Evolutionary conservation across 2,888 invertebrate species (phyloP), one percentile per base, ranked within the genome.

Genomic region (Melitaea athalia): DNA sequence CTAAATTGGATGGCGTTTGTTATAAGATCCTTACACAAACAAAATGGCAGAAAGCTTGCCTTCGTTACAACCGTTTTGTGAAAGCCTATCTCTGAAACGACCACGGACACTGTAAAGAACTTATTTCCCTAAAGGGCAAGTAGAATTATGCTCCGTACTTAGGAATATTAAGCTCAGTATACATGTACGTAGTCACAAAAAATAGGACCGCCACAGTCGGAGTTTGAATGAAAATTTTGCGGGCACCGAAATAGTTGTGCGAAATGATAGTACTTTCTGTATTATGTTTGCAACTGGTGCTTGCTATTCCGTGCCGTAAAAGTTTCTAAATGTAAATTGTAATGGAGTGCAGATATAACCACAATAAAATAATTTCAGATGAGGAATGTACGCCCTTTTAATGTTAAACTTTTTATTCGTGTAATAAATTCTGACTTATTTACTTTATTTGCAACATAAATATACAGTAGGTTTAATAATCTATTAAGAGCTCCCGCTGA

Each of bases 61-160:
- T 75, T 75, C 64, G 73, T 74, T 70, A 72, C 72, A 67, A 74
- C 68, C 70, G 63, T 70, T 72, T 63, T 70, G 68, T 66, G 61
- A 70, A 72, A 70, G 72, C 69, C 67, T 72, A 69, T 69, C 72
- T 72, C 64, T 57, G 63, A 59, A 74, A 71, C 69, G 72, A 66
- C 67, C 69, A 68, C 71, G 74, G 72, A 62, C 68, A 71, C 72
- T 71, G 67, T 74, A 71, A 72, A 74, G 70, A 72, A 74, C 71
- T 74, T 76, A 76, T 76, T 75, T 76, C 75, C 76, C 75, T 70
- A 72, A 76, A 75, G 75, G 71, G 75, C 72, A 59, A 69, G 70
- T 65, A 64, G 72, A 74, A 67, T 74, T 72, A 71, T 74, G 72
- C 53, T 63, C 62, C 66, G 71, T 75, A 74, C 72, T 75, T 74